Conservation (phyloP, 2,113 vertebrate genomes). For the Stigmatopora nigra region DNA sequence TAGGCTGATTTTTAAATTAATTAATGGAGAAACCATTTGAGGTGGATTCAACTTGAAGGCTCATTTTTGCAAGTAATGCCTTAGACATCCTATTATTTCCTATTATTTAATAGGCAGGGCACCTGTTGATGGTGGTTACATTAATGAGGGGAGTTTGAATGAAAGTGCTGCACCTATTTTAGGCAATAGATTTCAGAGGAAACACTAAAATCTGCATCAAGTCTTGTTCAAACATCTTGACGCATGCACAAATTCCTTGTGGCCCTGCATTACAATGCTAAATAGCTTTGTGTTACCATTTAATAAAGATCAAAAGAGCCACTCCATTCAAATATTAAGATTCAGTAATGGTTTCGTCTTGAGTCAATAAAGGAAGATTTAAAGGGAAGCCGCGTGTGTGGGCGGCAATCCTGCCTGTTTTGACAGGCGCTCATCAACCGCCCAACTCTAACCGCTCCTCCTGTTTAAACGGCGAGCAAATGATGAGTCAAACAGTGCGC, state of each 20-base stretch:
- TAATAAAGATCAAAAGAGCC: neutral
- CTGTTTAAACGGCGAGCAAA: conserved; percentile 10
- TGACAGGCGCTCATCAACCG: conserved; percentile 39
- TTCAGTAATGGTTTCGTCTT: neutral
- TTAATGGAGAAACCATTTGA: too few relatives aligned
- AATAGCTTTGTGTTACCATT: neutral
- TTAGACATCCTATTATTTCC: neutral
- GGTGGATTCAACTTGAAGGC: too few relatives aligned
- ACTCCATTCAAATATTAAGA: neutral
- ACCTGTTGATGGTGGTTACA: neutral
- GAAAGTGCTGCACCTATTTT: neutral
- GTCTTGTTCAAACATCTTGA: neutral
- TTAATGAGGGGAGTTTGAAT: neutral
- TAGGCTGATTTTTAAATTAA: too few relatives aligned
- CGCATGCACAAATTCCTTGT: neutral
- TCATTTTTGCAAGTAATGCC: too few relatives aligned
- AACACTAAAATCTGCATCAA: neutral
- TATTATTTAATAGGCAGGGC: neutral
- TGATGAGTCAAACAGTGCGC: conserved; percentile 26
- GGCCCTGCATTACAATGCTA: neutral
- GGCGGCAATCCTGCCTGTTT: conserved; percentile 15
- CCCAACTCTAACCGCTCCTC: conserved; percentile 29
- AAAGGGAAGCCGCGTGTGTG: neutral
- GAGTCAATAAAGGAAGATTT: conserved; percentile 3
- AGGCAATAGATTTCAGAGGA: neutral